Base-by-base conservation (phyloP, 2,888 invertebrate species). In the Pandemis corylana region DNA sequence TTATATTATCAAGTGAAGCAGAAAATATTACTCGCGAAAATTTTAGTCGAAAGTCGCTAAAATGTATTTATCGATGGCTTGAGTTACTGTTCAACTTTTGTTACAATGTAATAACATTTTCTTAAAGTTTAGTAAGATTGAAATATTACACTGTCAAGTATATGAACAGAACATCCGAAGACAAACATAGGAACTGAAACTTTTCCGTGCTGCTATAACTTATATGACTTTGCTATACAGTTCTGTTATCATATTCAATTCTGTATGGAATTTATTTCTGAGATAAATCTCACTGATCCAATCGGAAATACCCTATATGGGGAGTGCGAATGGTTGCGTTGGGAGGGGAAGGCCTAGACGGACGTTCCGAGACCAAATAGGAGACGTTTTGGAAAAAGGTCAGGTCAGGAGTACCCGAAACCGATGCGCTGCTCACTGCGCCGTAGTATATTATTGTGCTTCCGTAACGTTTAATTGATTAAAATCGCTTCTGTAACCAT, bases 381-480 rank as follows among this genome's bases (percentile, higher is more conserved):
- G n/a, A n/a, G n/a, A n/a, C n/a, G n/a, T n/a, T n/a, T n/a, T n/a
- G n/a, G n/a, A n/a, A n/a, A n/a, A n/a, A n/a, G n/a, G n/a, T n/a
- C n/a, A n/a, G n/a, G n/a, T n/a, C n/a, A n/a, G n/a, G n/a, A n/a
- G n/a, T n/a, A n/a, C n/a, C n/a, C n/a, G n/a, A n/a, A n/a, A n/a
- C n/a, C n/a, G n/a, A n/a, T n/a, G 9, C 49, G 1, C 49, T 49
- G 12, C 20, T 20, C 20, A 20, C 20, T 20, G 20, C 0, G 20
- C 20, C 20, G 20, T 20, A 20, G 20, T 20, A 49, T 53, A 15
- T 53, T 15, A 15, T 9, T 15, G 15, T 15, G 53, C n/a, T 15
- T 53, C n/a, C 28, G 72, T 42, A 44, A 15, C 44, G 20, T 63
- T 62, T 41, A 63, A 63, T 65, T 49, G 49, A 49, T 73, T 68